Evolutionary conservation across 2,113 vertebrate genomes (phyloP).

Genomic region (Dicrurus megarhynchus): DNA sequence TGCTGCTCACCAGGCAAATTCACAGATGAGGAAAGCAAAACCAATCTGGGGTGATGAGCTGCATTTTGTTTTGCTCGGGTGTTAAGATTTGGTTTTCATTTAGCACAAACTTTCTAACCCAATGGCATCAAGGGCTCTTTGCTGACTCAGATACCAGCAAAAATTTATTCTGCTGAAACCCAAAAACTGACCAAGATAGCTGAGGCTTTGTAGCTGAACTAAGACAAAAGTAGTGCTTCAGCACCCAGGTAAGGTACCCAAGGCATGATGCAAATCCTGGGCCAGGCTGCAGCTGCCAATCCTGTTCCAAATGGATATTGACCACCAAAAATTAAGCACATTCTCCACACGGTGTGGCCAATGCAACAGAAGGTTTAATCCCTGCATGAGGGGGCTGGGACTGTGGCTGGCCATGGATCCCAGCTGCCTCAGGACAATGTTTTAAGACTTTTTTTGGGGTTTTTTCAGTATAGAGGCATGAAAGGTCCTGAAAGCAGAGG

Average conservation of each 20-base stretch:
- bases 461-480: neutral
- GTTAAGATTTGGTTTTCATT: neutral
- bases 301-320: neutral
- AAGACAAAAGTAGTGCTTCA: neutral
- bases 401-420: rapidly evolving
- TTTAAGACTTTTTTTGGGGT: neutral
- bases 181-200: neutral
- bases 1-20: neutral
- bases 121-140: neutral
- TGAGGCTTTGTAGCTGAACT: neutral
- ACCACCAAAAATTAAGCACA: neutral
- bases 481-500: neutral
- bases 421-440: neutral
- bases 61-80: neutral
- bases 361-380: neutral
- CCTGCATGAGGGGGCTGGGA: rapidly evolving
- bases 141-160: neutral
- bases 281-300: neutral
- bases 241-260: neutral
- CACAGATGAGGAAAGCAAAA: neutral
- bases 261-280: neutral
- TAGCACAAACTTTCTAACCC: neutral
- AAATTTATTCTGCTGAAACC: neutral
- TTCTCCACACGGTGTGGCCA: neutral
- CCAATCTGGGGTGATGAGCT: neutral